Evolutionary conservation across 2,113 vertebrate species (phyloP), one percentile per base, ranked within the genome.

Genomic region (Felis catus): DNA sequence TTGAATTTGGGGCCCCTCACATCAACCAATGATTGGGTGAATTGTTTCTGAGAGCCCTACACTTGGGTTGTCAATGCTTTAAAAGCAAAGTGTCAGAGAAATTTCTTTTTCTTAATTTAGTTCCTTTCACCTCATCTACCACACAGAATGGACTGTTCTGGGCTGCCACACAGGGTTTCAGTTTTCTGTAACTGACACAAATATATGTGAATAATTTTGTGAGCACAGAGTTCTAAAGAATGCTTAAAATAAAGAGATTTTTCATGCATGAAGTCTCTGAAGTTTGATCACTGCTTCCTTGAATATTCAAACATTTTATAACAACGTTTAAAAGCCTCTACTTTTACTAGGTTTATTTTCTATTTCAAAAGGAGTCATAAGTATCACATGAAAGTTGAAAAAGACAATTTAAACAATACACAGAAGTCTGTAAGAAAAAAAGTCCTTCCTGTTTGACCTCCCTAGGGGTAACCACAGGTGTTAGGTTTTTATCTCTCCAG

Each of bases 371-470:
- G 66, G 61, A 83, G 78, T 88, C 21, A n/a, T 25, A 89, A 61
- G 13, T 94, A n/a, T 84, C 80, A 63, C 29, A 36, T 84, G 63
- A n/a, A 55, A n/a, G 7, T 91, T 89, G 73, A 83, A 95, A 87
- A 95, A 87, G 41, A 53, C 86, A 80, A 14, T 83, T 85, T 91
- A 93, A 95, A 70, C 29, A 88, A 65, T 55, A 68, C 48, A 36
- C 19, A 83, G 89, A 96, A 85, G 45, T 66, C 65, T 18, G 25
- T 33, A 86, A 87, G 88, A 92, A 18, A 86, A 87, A 91, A 92
- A 18, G 1, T 78, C 6, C 39, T 96, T 95, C 90, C 63, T 91
- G 66, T 94, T 90, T 93, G 55, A 83, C 7, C 53, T 83, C 63
- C 31, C 11, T 18, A n/a, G 58, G 27, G 7, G 21, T 45, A 76